A percentile compares a stretch with the other conserved stretches of the same genome.
phyloP scores from a whole-genome alignment of 2,797 vertebrate species.

The Bufotes viridis region DNA sequence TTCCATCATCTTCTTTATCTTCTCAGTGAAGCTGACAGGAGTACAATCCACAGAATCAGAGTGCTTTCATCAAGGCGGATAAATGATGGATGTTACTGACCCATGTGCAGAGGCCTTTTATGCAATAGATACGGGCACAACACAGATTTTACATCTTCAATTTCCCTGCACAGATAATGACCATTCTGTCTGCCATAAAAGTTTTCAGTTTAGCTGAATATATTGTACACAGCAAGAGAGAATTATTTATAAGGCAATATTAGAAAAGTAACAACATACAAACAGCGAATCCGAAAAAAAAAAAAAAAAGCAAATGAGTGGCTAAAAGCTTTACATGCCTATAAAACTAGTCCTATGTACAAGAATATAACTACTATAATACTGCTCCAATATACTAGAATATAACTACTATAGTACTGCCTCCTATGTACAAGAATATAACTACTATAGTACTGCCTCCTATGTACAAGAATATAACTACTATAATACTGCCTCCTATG shows the following conservation, averaged over 20 bases:
- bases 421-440: not conserved
- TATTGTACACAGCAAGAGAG: not conserved
- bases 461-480: not conserved
- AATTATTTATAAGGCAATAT: not conserved
- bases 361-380: slow-evolving; percentile 1
- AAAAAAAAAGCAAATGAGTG: not conserved
- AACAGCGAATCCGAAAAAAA: not conserved
- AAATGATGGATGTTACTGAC: not conserved
- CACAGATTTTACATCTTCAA: no score
- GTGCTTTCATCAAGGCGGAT: not conserved
- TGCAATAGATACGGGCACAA: not conserved
- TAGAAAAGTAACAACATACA: not conserved
- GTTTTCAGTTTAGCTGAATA: not conserved
- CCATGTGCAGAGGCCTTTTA: not conserved
- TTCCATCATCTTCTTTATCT: slow-evolving; percentile 14
- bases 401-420: not conserved
- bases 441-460: not conserved
- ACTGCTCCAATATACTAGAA: not conserved
- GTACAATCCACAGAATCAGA: not conserved
- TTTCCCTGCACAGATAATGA: not conserved
- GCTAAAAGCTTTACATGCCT: not conserved
- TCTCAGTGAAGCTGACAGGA: slow-evolving; percentile 8
- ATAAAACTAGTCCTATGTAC: not conserved
- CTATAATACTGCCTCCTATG: not conserved
- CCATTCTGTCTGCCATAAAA: not conserved